These are phyloP conservation scores for Tuberolachnus salignus DNA, from an alignment of 2,888 invertebrate species.

Conservation along the genomic window DNA sequence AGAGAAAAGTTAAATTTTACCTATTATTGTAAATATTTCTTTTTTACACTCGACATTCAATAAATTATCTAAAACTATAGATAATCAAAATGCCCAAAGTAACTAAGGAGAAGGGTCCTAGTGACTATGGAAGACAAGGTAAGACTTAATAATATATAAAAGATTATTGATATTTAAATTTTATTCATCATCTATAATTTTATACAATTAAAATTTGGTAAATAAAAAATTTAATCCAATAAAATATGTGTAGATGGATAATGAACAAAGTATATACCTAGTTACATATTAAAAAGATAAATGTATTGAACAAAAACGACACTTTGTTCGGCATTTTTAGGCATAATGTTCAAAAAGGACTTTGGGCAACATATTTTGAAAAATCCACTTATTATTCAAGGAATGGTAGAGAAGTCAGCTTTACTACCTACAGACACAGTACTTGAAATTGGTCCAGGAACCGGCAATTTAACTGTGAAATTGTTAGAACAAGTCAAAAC, in stretches of 20 bases:
- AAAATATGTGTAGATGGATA: background rate
- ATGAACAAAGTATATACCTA: background rate
- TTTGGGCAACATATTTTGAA: conserved; percentile 95
- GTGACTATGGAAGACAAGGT: conserved; percentile 48
- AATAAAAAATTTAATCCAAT: background rate
- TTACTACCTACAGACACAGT: conserved; percentile 90
- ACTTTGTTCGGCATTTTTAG: conserved; percentile 64
- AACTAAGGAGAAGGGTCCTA: conserved; percentile 43
- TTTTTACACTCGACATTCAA: too few species aligned
- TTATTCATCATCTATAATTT: background rate
- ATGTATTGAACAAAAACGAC: background rate
- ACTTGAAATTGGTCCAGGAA: conserved; percentile 99
- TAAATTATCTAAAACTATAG: too few species aligned
- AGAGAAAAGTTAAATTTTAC: too few species aligned
- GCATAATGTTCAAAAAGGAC: conserved; percentile 92
- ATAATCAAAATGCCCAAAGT: conserved; percentile 41
- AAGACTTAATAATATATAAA: background rate
- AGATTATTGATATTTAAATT: background rate
- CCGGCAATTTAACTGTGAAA: conserved; percentile 97
- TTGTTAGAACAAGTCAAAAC: conserved; percentile 91
- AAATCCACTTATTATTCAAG: conserved; percentile 93
- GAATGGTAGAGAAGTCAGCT: conserved; percentile 95
- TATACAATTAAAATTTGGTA: background rate
- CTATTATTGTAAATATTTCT: too few species aligned
- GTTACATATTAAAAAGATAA: background rate